Conservation (phyloP, 1,140 invertebrate genomes). For the Camponotus vicinus region DNA sequence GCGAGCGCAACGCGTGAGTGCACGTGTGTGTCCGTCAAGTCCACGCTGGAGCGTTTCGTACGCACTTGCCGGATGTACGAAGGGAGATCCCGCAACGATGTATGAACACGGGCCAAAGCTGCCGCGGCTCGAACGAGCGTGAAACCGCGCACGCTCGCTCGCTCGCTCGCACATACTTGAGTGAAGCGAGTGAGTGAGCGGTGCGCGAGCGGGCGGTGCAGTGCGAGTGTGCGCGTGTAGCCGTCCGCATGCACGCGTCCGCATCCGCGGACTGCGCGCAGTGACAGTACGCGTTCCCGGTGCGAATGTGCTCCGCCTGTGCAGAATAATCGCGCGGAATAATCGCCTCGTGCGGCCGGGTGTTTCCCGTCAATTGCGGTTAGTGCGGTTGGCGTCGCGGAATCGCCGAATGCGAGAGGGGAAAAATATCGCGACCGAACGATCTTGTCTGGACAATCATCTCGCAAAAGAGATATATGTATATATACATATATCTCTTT, state of each 20-base stretch:
- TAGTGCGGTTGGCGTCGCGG: neutral
- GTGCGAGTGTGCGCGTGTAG: constrained; percentile 47
- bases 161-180: neutral
- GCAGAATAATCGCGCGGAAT: constrained; percentile 8
- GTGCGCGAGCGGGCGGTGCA: constrained; percentile 22
- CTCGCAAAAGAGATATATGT: neutral
- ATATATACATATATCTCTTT: neutral
- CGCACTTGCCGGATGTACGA: too few species aligned
- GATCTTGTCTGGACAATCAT: neutral
- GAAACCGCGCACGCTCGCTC: constrained; percentile 1
- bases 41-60: too few species aligned
- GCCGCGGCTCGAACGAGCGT: neutral
- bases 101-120: too few species aligned
- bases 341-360: constrained; percentile 41
- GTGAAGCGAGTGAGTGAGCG: neutral
- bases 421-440: constrained; percentile 15
- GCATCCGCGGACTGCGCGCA: constrained; percentile 34
- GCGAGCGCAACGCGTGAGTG: neutral
- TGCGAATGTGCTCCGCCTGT: constrained; percentile 38
- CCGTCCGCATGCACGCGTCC: constrained; percentile 48
- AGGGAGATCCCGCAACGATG: too few species aligned
- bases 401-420: constrained; percentile 4
- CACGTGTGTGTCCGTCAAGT: neutral
- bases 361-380: constrained; percentile 28
- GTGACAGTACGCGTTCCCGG: constrained; percentile 40